A percentile compares a stretch with the other conserved stretches of the same genome.
phyloP scores from a whole-genome alignment of 2,888 invertebrate genomes.

The Melanostoma mellinum region DNA sequence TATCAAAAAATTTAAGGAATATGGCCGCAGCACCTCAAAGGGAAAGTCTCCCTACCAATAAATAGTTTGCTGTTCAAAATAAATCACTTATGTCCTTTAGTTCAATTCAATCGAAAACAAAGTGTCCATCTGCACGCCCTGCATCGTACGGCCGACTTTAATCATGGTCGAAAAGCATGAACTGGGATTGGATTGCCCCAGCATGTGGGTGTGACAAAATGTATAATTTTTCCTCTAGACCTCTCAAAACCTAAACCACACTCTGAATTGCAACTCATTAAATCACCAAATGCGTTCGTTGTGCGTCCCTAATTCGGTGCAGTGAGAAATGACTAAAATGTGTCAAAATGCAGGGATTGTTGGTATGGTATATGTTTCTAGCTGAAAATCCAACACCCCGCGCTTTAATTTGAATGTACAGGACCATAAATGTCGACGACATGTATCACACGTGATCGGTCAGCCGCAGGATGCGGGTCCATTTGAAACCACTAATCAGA shows the following conservation, averaged over 20 bases:
- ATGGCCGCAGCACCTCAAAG: too few relatives aligned
- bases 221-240: conserved; percentile 15
- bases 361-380: not conserved
- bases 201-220: conserved; percentile 71
- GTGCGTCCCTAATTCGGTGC: conserved; percentile 54
- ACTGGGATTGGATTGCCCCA: not conserved
- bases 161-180: not conserved
- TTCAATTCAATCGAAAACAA: too few relatives aligned
- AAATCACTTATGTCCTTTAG: too few relatives aligned
- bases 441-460: conserved; percentile 73
- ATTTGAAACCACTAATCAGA: conserved; percentile 72
- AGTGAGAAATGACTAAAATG: conserved; percentile 53
- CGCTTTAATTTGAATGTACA: conserved; percentile 56
- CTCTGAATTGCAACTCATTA: conserved; percentile 69
- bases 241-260: conserved; percentile 33
- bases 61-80: too few relatives aligned
- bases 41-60: too few relatives aligned
- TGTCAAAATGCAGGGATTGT: conserved; percentile 38
- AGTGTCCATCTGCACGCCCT: not conserved
- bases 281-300: conserved; percentile 43
- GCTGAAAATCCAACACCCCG: not conserved
- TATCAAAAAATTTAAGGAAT: too few relatives aligned
- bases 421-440: conserved; percentile 65
- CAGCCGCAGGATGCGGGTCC: conserved; percentile 71
- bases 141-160: conserved; percentile 10